phyloP scores from a whole-genome alignment of 1,140 invertebrate species.

The Heliconius hewitsoni region DNA sequence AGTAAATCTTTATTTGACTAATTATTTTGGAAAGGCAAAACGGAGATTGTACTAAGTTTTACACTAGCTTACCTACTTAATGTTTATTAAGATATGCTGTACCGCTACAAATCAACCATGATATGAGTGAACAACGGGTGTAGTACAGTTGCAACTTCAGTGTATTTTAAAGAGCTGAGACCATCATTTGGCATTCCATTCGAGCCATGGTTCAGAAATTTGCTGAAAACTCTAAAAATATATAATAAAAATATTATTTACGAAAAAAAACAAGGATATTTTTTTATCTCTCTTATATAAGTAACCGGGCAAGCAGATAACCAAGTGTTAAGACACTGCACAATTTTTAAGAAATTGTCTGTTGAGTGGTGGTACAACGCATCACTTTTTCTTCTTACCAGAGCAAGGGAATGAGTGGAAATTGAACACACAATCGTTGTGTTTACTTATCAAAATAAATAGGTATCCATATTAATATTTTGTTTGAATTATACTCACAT shows the following conservation, averaged over 20 bases:
- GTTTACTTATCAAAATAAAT: too few species aligned
- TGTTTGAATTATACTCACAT: conserved; percentile 63
- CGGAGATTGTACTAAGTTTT: background rate
- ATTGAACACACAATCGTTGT: too few species aligned
- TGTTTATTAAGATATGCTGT: conserved; percentile 38
- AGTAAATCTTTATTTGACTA: conserved; percentile 1
- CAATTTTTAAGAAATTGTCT: too few species aligned
- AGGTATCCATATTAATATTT: too few species aligned
- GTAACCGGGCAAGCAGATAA: too few species aligned
- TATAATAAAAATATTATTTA: too few species aligned
- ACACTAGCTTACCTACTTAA: conserved; percentile 2
- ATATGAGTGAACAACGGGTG: conserved; percentile 84
- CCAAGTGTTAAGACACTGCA: too few species aligned
- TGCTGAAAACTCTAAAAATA: background rate
- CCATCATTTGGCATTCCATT: conserved; percentile 83
- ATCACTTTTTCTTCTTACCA: too few species aligned
- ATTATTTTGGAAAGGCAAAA: conserved; percentile 4
- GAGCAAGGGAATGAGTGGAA: too few species aligned
- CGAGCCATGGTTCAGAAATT: conserved; percentile 70
- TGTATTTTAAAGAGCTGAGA: conserved; percentile 86
- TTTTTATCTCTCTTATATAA: too few species aligned
- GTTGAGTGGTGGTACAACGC: too few species aligned
- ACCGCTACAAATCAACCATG: conserved; percentile 78
- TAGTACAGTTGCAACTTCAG: conserved; percentile 80
- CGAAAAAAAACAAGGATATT: too few species aligned